Evolutionary conservation across 2,888 invertebrate species (phyloP).

Genomic region (Aphelenchoides bicaudatus): DNA sequence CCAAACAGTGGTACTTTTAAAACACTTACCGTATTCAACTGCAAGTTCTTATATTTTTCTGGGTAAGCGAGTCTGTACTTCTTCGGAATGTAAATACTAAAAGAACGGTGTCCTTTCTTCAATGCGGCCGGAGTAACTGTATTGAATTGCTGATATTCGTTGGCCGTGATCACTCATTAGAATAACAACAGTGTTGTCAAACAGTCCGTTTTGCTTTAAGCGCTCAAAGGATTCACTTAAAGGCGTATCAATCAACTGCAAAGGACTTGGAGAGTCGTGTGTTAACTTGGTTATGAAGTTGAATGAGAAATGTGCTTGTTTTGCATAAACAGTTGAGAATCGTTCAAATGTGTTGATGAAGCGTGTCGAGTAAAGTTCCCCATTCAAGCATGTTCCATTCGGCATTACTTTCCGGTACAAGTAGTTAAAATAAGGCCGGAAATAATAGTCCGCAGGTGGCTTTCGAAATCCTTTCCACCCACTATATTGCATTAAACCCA

Average conservation of each 20-base stretch:
- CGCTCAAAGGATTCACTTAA: neutral
- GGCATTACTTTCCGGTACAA: conserved; percentile 18
- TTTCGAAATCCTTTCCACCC: conserved; percentile 57
- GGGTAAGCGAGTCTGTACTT: conserved; percentile 54
- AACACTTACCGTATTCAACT: conserved; percentile 42
- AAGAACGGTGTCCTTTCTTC: conserved; percentile 63
- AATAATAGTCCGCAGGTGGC: conserved; percentile 61
- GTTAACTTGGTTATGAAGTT: conserved; percentile 14
- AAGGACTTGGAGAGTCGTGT: conserved; percentile 17
- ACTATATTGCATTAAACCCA: conserved; percentile 45
- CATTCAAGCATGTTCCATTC: conserved; percentile 22
- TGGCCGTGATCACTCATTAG: conserved; percentile 22
- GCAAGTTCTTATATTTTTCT: conserved; percentile 24
- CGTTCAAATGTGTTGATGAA: conserved; percentile 35
- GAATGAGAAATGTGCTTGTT: conserved; percentile 11
- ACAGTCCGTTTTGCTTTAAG: neutral
- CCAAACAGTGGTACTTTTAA: conserved; percentile 7
- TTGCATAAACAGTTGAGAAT: conserved; percentile 12
- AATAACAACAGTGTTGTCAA: conserved; percentile 17
- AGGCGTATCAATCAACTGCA: conserved; percentile 6
- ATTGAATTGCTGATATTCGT: conserved; percentile 52
- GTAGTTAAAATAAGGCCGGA: conserved; percentile 47
- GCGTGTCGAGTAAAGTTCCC: conserved; percentile 26
- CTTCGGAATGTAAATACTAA: conserved; percentile 60
- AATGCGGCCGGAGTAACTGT: conserved; percentile 61